Conservation (phyloP, 2,888 invertebrate genomes). For the Norana najaformis region DNA sequence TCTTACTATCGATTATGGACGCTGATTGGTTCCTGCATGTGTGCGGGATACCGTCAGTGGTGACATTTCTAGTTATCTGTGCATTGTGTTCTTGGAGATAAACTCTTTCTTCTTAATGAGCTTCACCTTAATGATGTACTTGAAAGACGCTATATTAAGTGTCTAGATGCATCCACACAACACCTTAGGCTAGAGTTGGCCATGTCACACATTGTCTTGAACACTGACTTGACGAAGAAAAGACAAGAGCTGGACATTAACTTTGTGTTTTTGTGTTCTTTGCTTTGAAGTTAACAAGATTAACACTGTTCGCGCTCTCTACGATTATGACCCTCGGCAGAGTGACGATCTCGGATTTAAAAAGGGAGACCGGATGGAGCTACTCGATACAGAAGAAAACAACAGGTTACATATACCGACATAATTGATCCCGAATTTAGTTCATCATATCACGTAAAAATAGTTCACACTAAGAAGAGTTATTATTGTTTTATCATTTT, state of each 20-base stretch:
- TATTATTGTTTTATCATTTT: too few species aligned
- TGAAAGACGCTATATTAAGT: too few species aligned
- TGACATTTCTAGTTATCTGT: too few species aligned
- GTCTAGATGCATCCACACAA: background rate
- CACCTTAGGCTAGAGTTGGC: background rate
- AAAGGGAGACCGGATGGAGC: constrained; percentile 94
- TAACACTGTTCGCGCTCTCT: constrained; percentile 71
- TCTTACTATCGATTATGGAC: too few species aligned
- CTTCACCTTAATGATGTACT: too few species aligned
- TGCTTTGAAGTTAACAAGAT: background rate
- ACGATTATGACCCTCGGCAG: constrained; percentile 91
- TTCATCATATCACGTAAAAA: background rate
- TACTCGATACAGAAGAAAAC: constrained; percentile 72
- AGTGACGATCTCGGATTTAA: constrained; percentile 90
- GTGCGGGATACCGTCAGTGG: too few species aligned
- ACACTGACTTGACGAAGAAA: background rate
- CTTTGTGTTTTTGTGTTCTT: background rate
- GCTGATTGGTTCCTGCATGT: too few species aligned
- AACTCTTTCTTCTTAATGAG: too few species aligned
- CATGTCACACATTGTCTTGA: background rate
- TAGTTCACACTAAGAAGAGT: too few species aligned
- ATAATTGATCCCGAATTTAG: background rate
- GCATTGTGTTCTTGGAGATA: too few species aligned
- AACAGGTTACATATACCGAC: background rate
- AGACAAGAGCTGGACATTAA: background rate